Evolutionary conservation across 2,797 vertebrate species (phyloP), one percentile per base, ranked within the genome.

Genomic region (Lagodon rhomboides): DNA sequence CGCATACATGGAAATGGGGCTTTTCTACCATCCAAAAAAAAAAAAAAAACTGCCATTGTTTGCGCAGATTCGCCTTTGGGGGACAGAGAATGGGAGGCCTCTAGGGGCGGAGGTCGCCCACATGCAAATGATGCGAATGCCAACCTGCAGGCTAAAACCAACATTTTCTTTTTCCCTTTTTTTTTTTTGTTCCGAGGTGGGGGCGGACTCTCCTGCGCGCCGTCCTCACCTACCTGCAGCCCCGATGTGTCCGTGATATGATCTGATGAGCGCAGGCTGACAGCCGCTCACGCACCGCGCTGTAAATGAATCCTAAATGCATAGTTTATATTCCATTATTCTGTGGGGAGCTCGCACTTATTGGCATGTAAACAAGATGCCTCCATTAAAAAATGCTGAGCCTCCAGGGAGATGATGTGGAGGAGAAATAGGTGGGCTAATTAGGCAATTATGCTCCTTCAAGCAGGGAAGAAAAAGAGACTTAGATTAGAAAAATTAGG

Each of bases 21-120:
- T 90, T 89, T 90, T 91, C 82, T 80, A 46, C 60, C 83, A 73
- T 80, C 79, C 85, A 51, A 73, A 86, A 34, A 34, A n/a, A n/a
- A n/a, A n/a, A n/a, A n/a, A 30, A 30, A 34, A 90, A 86, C 82
- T 83, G 86, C 90, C 68, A 88, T 94, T 94, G 91, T 93, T 78
- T 89, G 89, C 84, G 80, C 81, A 88, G 68, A 89, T 91, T 87
- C 78, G 84, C 84, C 84, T 89, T 70, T 91, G 92, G 89, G 89
- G 90, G 88, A 87, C 87, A 91, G 89, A 92, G 89, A 88, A 89
- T 83, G 75, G 86, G 86, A 90, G 86, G 88, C 84, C 86, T 84
- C 84, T 5, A 84, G 90, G 91, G 94, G 90, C 83, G 92, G 92
- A 91, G 92, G 91, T 92, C 89, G 91, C 79, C 81, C 88, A 84